Evolutionary conservation across 2,888 invertebrate species (phyloP).

Genomic region (Dione juno): DNA sequence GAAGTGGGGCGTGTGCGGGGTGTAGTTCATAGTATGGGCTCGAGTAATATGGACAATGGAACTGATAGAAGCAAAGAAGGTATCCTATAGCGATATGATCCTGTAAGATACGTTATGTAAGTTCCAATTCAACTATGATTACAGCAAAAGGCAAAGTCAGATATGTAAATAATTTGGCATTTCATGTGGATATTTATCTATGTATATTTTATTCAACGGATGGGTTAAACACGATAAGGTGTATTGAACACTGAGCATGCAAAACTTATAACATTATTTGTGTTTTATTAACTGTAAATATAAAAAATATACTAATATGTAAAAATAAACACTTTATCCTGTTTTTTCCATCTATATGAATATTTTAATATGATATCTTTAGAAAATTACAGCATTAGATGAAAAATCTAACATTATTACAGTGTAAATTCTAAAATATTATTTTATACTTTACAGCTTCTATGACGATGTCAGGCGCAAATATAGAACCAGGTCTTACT

Average conservation of each 20-base stretch:
- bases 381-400: too few relatives aligned
- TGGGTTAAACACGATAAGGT: conserved; percentile 73
- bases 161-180: conserved; percentile 65
- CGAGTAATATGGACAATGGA: conserved; percentile 73
- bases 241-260: conserved; percentile 68
- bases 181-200: conserved; percentile 51
- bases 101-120: conserved; percentile 78
- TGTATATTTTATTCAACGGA: conserved; percentile 49
- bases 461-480: conserved; percentile 86
- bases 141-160: conserved; percentile 76
- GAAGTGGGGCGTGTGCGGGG: conserved; percentile 72
- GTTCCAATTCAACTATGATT: conserved; percentile 70
- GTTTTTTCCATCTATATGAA: conserved; percentile 55
- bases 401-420: too few relatives aligned
- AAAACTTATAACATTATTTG: conserved; percentile 56
- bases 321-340: conserved; percentile 67
- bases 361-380: conserved; percentile 3
- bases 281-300: conserved; percentile 56
- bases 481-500: conserved; percentile 81
- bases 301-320: conserved; percentile 57
- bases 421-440: background rate
- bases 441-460: conserved; percentile 83
- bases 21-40: conserved; percentile 63
- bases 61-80: conserved; percentile 80
- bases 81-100: conserved; percentile 80